A percentile compares a stretch with the other conserved stretches of the same genome.
phyloP scores from a whole-genome alignment of 1,140 invertebrate genomes.

The Atopsyche davidsoni region DNA sequence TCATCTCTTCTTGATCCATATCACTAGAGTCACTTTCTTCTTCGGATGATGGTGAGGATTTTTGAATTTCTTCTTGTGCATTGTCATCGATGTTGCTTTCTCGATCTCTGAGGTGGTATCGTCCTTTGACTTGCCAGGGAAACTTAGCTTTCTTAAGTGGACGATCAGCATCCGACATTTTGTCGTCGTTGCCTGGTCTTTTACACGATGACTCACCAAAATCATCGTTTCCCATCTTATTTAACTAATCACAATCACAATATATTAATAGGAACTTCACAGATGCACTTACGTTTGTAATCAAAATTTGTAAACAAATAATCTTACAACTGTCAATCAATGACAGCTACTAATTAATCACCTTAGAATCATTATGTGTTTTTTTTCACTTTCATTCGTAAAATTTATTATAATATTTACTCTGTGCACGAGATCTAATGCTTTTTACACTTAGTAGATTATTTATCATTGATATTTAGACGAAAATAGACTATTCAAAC shows the following conservation, averaged over 20 bases:
- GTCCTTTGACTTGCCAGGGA: conserved; percentile 60
- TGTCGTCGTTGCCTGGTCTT: conserved; percentile 47
- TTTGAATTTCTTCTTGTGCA: conserved; percentile 3
- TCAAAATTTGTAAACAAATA: conserved; percentile 17
- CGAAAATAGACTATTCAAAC: background rate
- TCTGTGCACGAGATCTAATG: conserved; percentile 4
- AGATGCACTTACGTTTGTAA: no score
- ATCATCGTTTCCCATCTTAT: conserved; percentile 27
- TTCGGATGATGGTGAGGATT: background rate
- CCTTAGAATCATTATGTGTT: background rate
- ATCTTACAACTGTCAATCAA: conserved; percentile 28
- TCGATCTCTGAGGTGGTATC: conserved; percentile 50
- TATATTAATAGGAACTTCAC: no score
- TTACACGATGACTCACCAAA: conserved; percentile 42
- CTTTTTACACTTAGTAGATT: no score
- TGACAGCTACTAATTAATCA: conserved; percentile 30
- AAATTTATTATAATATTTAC: background rate
- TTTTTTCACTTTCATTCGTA: background rate
- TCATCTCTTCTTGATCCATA: conserved; percentile 2
- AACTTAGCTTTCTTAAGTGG: conserved; percentile 58
- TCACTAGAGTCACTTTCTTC: conserved; percentile 1
- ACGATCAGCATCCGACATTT: conserved; percentile 43
- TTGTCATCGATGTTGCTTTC: conserved; percentile 32
- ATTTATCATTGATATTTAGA: background rate
- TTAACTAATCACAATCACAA: no score